A percentile compares a stretch with the other conserved stretches of the same genome.
Conservation (phyloP, 2,113 vertebrate genomes). For the Rhabdomys dilectus region DNA sequence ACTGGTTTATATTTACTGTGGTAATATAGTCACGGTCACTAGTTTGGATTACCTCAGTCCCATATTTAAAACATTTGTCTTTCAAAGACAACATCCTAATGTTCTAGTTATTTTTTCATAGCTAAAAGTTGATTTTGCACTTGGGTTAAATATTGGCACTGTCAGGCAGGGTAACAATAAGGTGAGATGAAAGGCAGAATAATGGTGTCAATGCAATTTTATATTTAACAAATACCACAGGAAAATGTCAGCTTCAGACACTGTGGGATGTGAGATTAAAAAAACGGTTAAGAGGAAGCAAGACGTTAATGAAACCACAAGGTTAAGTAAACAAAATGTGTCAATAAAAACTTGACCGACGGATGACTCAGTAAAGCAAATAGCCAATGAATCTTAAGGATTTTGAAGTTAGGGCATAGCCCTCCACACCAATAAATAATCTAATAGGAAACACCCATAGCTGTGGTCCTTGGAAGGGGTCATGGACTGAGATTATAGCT, state of each 20-base stretch:
- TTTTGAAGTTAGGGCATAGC: conserved; percentile 43
- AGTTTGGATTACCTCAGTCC: background rate
- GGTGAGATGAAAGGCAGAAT: background rate
- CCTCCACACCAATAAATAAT: conserved; percentile 63
- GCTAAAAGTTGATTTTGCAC: background rate
- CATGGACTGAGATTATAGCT: conserved; percentile 34
- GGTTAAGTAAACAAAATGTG: background rate
- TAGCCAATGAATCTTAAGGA: conserved; percentile 51
- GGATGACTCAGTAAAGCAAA: conserved; percentile 42
- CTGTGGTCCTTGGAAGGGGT: background rate
- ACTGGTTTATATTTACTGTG: too few species aligned
- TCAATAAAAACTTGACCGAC: conserved; percentile 18
- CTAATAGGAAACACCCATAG: conserved; percentile 19
- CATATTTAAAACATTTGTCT: background rate
- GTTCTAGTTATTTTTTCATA: conserved; percentile 41
- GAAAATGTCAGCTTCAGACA: background rate
- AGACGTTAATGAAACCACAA: conserved; percentile 21
- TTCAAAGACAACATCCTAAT: conserved; percentile 29
- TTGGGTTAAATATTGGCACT: conserved; percentile 43
- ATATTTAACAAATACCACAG: background rate
- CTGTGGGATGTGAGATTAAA: background rate
- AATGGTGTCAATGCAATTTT: background rate
- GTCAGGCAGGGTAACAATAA: background rate
- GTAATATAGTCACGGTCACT: background rate
- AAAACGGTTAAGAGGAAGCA: background rate